phyloP scores from a whole-genome alignment of 2,888 invertebrate genomes.

The Cantharis lateralis region DNA sequence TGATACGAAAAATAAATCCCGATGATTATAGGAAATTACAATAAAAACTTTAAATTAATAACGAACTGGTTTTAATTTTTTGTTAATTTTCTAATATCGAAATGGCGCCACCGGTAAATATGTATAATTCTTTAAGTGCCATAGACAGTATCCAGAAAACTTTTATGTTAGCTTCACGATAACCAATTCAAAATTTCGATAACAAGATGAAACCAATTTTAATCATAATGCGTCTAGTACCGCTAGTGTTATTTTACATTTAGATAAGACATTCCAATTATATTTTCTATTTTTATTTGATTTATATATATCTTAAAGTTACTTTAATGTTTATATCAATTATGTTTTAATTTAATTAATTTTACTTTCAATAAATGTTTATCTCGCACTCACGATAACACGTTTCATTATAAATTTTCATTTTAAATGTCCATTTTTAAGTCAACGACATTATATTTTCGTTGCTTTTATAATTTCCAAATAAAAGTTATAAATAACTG shows the following conservation, averaged over 20 bases:
- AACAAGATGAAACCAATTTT: constrained; percentile 7
- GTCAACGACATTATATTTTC: neutral
- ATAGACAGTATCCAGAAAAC: constrained; percentile 14
- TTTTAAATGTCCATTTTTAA: neutral
- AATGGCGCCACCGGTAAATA: constrained; percentile 32
- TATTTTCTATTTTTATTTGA: constrained; percentile 2
- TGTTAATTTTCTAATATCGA: constrained; percentile 26
- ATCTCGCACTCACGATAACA: neutral
- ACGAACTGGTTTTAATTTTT: constrained; percentile 34
- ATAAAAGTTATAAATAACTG: neutral
- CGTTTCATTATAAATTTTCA: neutral
- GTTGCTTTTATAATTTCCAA: neutral
- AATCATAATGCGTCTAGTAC: constrained; percentile 4
- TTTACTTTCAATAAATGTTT: neutral
- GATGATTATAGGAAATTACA: constrained; percentile 19
- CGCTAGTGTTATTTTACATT: constrained; percentile 3
- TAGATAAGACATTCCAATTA: constrained; percentile 3
- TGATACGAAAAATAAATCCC: constrained; percentile 8
- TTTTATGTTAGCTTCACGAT: constrained; percentile 12
- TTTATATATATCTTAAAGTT: constrained; percentile 1
- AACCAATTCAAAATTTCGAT: constrained; percentile 10
- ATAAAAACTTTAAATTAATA: constrained; percentile 16
- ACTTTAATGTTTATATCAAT: neutral
- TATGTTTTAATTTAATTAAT: neutral
- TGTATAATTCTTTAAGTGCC: constrained; percentile 18